These are phyloP conservation scores for Hydrolagus colliei DNA, from an alignment of 2,797 vertebrate species.

Conservation along the genomic window DNA sequence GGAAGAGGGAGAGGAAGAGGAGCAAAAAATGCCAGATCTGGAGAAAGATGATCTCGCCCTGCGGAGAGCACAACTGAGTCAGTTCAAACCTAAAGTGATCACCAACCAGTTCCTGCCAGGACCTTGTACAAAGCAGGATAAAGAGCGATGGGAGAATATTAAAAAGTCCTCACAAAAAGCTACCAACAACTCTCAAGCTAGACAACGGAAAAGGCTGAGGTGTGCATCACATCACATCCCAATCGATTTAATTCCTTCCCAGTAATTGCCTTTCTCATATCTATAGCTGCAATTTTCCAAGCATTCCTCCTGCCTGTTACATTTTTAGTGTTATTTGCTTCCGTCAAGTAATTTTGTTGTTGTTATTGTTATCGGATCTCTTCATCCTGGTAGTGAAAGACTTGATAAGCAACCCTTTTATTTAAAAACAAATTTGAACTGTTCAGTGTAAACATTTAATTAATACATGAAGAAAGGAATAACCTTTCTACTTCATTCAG, in stretches of 20 bases:
- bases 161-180: conserved; percentile 37
- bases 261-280: background rate
- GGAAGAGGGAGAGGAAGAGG: conserved; percentile 58
- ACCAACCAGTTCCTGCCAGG: conserved; percentile 54
- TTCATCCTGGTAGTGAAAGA: too few species aligned
- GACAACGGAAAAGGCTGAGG: conserved; percentile 49
- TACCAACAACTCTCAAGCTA: conserved; percentile 37
- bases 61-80: conserved; percentile 55
- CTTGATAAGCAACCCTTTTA: too few species aligned
- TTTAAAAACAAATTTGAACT: too few species aligned
- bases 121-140: conserved; percentile 47
- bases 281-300: background rate
- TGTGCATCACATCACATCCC: conserved; percentile 43
- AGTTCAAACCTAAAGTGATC: conserved; percentile 45
- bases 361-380: too few species aligned
- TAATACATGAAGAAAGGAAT: too few species aligned
- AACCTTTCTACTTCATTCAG: too few species aligned
- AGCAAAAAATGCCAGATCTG: conserved; percentile 70
- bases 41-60: conserved; percentile 83
- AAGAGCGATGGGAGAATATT: conserved; percentile 41
- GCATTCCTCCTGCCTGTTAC: conserved; percentile 28
- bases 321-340: conserved; percentile 40
- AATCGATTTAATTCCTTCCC: background rate
- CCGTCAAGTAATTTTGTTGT: conserved; percentile 33
- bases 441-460: too few species aligned